Percentiles rank a stretch among this genome's conserved stretches.
Conservation (phyloP, 2,888 invertebrate genomes). For the Osmoderma eremita region DNA sequence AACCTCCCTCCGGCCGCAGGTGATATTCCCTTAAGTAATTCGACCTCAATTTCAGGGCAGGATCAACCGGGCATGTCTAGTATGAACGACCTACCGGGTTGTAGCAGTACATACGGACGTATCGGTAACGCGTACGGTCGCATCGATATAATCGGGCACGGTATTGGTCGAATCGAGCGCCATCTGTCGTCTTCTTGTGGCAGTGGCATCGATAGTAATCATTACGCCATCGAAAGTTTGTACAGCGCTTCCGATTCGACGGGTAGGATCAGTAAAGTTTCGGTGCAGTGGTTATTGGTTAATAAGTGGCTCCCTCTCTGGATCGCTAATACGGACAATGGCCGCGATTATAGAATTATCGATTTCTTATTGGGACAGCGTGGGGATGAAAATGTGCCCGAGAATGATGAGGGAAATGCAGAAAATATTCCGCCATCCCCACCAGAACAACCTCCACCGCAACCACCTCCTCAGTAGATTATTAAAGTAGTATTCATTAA, state of each 20-base stretch:
- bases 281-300: slow-evolving; percentile 73
- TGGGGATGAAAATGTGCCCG: slow-evolving; percentile 40
- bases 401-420: slow-evolving; percentile 8
- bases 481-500: neutral
- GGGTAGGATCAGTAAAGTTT: slow-evolving; percentile 70
- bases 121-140: slow-evolving; percentile 66
- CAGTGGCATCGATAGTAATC: slow-evolving; percentile 64
- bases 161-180: slow-evolving; percentile 69
- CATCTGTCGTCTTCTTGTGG: slow-evolving; percentile 75
- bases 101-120: slow-evolving; percentile 61
- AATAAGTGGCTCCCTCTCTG: slow-evolving; percentile 74
- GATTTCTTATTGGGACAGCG: slow-evolving; percentile 58
- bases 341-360: slow-evolving; percentile 66
- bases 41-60: neutral
- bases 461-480: slow-evolving; percentile 35
- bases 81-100: slow-evolving; percentile 50
- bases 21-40: slow-evolving; percentile 13
- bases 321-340: slow-evolving; percentile 68
- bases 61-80: slow-evolving; percentile 44
- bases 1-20: slow-evolving; percentile 9
- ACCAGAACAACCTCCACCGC: slow-evolving; percentile 34
- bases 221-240: slow-evolving; percentile 63
- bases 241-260: slow-evolving; percentile 60
- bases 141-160: slow-evolving; percentile 67
- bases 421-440: slow-evolving; percentile 20